Evolutionary conservation across 2,113 vertebrate species (phyloP), one percentile per base, ranked within the genome.

Genomic region (Benitochromis conjunctus): DNA sequence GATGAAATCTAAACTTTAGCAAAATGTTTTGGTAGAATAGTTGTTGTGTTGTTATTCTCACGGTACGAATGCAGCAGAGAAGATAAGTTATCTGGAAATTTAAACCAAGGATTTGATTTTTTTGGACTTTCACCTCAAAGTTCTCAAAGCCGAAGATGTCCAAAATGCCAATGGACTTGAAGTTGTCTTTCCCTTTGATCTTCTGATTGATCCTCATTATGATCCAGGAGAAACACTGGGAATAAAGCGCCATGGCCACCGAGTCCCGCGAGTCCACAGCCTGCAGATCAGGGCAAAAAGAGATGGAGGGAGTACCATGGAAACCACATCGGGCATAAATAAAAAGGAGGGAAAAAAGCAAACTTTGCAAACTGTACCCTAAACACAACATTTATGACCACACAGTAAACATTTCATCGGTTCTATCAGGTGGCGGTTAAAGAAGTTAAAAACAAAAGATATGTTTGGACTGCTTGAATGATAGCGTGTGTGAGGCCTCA

Each of bases 61-160:
- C 64, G 16, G 43, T 46, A 29, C 29, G 3, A 76, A 11, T 29
- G 11, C 29, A 60, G 29, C 69, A 51, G 43, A 31, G 5, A 51
- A 51, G 69, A 31, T 76, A 19, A 19, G 43, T 31, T 76, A 51
- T 51, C 16, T 31, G 38, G n/a, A 46, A 38, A 71, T 71, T 46
- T 46, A 71, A 71, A 71, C 13, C 38, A 71, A 71, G 66, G 66
- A 60, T 46, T 14, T 11, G 5, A 34, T 41, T 38, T 0, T 64
- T 48, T 16, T n/a, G 16, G 18, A 4, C 3, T 24, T 84, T 91
- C 91, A 98, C 98, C 97, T 98, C 96, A 93, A 98, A 98, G 92
- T 98, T 98, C 93, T 98, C 98, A 26, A 98, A 98, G 89, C 98
- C 98, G 38, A 98, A 98, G 90, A 98, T 98, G 96, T 98, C 98